Conservation (phyloP, 2,888 invertebrate genomes). For the Chirona hameri region DNA sequence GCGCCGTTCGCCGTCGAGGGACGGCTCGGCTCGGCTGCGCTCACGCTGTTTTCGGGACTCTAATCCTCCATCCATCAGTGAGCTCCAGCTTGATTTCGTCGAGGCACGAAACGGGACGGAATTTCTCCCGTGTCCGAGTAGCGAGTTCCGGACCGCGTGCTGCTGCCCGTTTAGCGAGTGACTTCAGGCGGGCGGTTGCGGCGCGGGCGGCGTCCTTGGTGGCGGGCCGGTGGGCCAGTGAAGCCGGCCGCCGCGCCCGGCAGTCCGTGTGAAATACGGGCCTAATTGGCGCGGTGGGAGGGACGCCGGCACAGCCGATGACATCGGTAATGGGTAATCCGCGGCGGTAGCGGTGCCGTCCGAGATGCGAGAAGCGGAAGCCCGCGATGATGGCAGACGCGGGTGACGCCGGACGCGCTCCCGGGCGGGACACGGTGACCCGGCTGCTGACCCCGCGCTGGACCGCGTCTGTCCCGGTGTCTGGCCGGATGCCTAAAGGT, state of each 20-base stretch:
- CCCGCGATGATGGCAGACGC: neutral
- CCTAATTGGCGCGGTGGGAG: neutral
- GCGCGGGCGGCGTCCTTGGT: neutral
- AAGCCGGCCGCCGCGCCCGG: neutral
- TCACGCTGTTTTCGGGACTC: neutral
- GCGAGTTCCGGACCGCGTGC: neutral
- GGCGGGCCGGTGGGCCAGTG: neutral
- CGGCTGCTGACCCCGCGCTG: neutral
- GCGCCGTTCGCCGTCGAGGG: neutral
- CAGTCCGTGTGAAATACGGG: constrained; percentile 7
- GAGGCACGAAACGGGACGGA: neutral
- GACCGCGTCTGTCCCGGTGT: neutral
- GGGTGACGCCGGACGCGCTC: neutral
- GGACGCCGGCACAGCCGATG: neutral
- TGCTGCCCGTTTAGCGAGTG: constrained; percentile 3
- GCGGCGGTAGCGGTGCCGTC: neutral
- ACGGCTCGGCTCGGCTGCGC: neutral
- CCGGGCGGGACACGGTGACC: neutral
- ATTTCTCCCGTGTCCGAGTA: neutral
- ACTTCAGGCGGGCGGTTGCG: neutral
- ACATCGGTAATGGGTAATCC: neutral
- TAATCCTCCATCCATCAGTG: constrained; percentile 24
- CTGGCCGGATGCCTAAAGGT: neutral
- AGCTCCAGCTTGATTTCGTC: constrained; percentile 5
- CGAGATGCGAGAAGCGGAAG: neutral